phyloP scores from a whole-genome alignment of 2,888 invertebrate species.

The Sussaba pulchella region DNA sequence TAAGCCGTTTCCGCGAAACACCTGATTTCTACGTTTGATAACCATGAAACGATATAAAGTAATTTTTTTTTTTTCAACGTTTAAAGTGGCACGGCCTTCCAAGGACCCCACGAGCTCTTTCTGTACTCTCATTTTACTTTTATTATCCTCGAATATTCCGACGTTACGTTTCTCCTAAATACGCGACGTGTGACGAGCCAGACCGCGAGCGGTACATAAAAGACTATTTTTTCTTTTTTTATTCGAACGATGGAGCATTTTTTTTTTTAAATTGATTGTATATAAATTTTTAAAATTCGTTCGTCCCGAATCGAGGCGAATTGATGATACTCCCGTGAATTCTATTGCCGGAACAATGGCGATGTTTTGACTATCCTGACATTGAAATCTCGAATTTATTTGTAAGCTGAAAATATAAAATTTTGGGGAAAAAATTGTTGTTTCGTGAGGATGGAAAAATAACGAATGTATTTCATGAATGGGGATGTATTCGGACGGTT shows the following conservation, averaged over 20 bases:
- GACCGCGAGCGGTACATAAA: no score
- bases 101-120: slow-evolving; percentile 37
- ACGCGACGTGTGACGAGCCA: no score
- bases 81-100: slow-evolving; percentile 45
- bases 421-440: background rate
- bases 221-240: no score
- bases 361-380: no score
- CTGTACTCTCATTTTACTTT: slow-evolving; percentile 17
- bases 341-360: no score
- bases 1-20: slow-evolving; percentile 17
- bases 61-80: background rate
- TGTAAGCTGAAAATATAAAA: background rate
- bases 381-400: background rate
- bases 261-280: no score
- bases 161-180: background rate
- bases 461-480: slow-evolving; percentile 38
- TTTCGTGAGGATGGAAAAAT: slow-evolving; percentile 21
- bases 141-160: background rate
- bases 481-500: slow-evolving; percentile 16
- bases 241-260: no score
- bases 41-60: slow-evolving; percentile 48
- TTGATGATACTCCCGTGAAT: no score
- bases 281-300: no score
- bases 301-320: no score
- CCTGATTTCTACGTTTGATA: slow-evolving; percentile 50